Evolutionary conservation across 2,888 invertebrate genomes (phyloP).

Genomic region (Drosophila bunnanda): DNA sequence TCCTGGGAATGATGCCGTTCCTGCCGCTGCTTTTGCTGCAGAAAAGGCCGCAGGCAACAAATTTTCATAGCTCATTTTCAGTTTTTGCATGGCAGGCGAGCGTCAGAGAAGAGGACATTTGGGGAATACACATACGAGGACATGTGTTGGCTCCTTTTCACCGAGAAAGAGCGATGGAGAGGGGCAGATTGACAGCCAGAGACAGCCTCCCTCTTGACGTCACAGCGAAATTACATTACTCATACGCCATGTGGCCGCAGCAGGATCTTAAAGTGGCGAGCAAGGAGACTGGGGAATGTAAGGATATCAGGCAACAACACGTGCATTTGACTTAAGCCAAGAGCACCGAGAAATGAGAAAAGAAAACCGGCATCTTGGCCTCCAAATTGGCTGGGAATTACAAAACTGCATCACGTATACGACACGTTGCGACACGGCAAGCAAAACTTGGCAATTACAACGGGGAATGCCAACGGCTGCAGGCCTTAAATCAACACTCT

Average conservation of each 20-base stretch:
- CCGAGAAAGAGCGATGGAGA: not conserved
- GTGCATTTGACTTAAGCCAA: slow-evolving; percentile 45
- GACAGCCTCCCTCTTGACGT: slow-evolving; percentile 57
- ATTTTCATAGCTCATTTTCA: slow-evolving; percentile 52
- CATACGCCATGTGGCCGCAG: slow-evolving; percentile 44
- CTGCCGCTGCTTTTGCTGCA: slow-evolving; percentile 1
- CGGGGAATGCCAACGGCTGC: slow-evolving; percentile 27
- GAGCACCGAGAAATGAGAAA: not conserved
- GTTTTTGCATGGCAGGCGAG: slow-evolving; percentile 31
- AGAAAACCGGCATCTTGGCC: slow-evolving; percentile 36
- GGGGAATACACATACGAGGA: slow-evolving; percentile 37
- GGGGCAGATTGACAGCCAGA: slow-evolving; percentile 49
- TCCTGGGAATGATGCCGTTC: slow-evolving; percentile 20
- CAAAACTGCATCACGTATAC: slow-evolving; percentile 63
- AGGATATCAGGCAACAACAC: slow-evolving; percentile 37
- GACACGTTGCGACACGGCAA: slow-evolving; percentile 40
- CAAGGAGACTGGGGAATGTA: not conserved
- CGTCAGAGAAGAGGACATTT: slow-evolving; percentile 22
- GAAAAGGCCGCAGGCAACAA: slow-evolving; percentile 35
- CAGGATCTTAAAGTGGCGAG: not conserved
- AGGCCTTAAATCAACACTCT: slow-evolving; percentile 64
- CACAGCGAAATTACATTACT: slow-evolving; percentile 55
- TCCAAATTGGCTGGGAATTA: slow-evolving; percentile 31
- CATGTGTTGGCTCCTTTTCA: slow-evolving; percentile 17
- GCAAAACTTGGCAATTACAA: slow-evolving; percentile 45